Evolutionary conservation across 2,113 vertebrate species (phyloP).

Genomic region (Syrmaticus mikado): DNA sequence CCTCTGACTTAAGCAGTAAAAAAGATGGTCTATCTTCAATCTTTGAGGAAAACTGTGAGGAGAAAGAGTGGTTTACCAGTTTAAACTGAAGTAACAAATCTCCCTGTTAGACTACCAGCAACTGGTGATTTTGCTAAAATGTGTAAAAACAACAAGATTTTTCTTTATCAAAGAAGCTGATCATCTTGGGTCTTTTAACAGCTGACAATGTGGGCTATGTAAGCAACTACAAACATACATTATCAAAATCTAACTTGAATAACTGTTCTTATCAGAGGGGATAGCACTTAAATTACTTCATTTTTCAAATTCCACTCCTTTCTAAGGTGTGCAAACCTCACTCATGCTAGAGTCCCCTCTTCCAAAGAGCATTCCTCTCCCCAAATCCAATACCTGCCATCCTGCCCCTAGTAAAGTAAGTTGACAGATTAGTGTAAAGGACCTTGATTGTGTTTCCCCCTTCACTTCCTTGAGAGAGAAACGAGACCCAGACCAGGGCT

Average conservation of each 20-base stretch:
- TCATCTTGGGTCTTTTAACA: constrained; percentile 50
- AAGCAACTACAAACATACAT: constrained; percentile 5
- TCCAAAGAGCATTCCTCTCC: neutral
- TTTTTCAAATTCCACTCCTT: neutral
- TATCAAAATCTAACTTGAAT: constrained; percentile 23
- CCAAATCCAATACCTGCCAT: neutral
- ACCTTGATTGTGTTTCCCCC: neutral
- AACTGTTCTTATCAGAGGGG: constrained; percentile 11
- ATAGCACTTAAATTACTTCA: neutral
- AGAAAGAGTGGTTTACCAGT: constrained; percentile 28
- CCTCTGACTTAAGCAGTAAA: neutral
- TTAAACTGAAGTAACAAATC: constrained; percentile 35
- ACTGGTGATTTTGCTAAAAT: constrained; percentile 58
- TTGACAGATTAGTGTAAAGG: fast-evolving
- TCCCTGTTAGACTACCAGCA: constrained; percentile 18
- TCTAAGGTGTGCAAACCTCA: neutral
- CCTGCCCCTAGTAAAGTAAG: neutral
- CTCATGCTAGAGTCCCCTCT: neutral
- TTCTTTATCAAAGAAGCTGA: constrained; percentile 23
- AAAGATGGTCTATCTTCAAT: neutral
- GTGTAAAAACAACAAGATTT: constrained; percentile 38
- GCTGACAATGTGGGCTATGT: neutral
- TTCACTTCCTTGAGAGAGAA: neutral
- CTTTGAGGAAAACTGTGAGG: constrained; percentile 19
- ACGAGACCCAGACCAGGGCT: fast-evolving